Evolutionary conservation across 2,113 vertebrate genomes (phyloP), one percentile per base, ranked within the genome.

Genomic region (Cyphomyrus plagiostoma): DNA sequence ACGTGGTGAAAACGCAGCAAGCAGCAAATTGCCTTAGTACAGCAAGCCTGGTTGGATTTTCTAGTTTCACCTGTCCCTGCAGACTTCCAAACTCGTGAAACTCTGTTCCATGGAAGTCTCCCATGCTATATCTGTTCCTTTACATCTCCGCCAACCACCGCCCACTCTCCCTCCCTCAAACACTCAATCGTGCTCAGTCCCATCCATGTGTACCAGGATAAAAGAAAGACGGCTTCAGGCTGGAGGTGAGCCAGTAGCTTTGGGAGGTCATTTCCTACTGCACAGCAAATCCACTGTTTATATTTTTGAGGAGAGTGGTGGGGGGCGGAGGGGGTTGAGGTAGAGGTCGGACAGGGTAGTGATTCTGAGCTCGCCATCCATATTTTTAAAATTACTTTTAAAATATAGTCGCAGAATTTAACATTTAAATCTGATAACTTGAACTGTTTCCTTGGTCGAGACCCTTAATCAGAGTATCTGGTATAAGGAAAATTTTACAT

Each of bases 261-360:
- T 94, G 95, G 94, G 95, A 96, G 94, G 94, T 95, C 93, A 94
- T 95, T 95, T 95, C 94, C 93, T 93, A 93, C 92, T 93, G 93
- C 94, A 90, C 93, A 92, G 92, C 91, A 74, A 62, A 91, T 92
- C 92, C 90, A 91, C 91, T 95, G 94, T 96, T 95, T 95, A 95
- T 92, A 92, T 95, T 94, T 96, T 62, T 77, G 46, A 19, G 15
- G 35, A 35, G 4, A 53, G 23, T 17, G 86, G 30, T 19, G 86
- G 50, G 26, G 26, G 26, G 49, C 0, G n/a, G 84, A 1, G 10
- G 8, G 23, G 49, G n/a, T 26, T 45, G 11, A 15, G 83, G 83
- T 42, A 52, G 84, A 86, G 13, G 83, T 86, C 3, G 26, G 49
- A 19, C 49, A 35, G n/a, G 85, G 49, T 35, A 39, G n/a, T 26